A percentile compares a stretch with the other conserved stretches of the same genome.
Evolutionary conservation across 2,888 invertebrate genomes (phyloP).

Genomic region (Eupsilia transversa): DNA sequence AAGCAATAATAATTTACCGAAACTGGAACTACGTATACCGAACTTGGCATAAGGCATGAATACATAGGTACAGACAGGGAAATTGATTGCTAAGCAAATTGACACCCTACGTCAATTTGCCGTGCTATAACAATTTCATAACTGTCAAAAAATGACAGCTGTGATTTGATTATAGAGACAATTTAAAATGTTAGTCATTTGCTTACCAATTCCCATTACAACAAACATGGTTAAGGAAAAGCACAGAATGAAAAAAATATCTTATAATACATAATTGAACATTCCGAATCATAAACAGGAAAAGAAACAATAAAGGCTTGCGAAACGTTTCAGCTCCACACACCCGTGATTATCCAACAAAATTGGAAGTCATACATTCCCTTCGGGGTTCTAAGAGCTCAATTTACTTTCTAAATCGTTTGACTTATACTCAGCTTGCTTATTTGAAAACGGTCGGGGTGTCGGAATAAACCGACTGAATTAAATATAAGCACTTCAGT

Average conservation of each 20-base stretch:
- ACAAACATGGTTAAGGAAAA: neutral
- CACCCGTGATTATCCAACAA: conserved; percentile 46
- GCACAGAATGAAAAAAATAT: conserved; percentile 10
- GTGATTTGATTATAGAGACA: neutral
- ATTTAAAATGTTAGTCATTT: neutral
- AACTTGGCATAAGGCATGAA: neutral
- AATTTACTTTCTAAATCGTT: conserved; percentile 57
- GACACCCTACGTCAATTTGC: too few relatives aligned
- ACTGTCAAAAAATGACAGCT: neutral
- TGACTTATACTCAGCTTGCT: conserved; percentile 47
- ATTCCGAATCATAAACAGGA: conserved; percentile 36
- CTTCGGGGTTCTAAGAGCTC: conserved; percentile 33
- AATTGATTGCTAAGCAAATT: too few relatives aligned
- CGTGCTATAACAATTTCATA: neutral
- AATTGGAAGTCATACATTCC: conserved; percentile 52
- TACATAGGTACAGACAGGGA: too few relatives aligned
- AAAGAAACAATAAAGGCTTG: conserved; percentile 43
- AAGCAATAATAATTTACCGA: neutral
- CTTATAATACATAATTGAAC: conserved; percentile 41
- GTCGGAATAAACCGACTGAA: conserved; percentile 54
- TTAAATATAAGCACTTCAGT: conserved; percentile 52
- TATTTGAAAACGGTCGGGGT: conserved; percentile 59
- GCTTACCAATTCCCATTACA: too few relatives aligned
- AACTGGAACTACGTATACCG: neutral
- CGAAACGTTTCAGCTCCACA: conserved; percentile 32